Percentiles rank a stretch among this genome's conserved stretches.
These are phyloP conservation scores for Melinaea marsaeus DNA, from an alignment of 2,888 invertebrate species.

Conservation along the genomic window DNA sequence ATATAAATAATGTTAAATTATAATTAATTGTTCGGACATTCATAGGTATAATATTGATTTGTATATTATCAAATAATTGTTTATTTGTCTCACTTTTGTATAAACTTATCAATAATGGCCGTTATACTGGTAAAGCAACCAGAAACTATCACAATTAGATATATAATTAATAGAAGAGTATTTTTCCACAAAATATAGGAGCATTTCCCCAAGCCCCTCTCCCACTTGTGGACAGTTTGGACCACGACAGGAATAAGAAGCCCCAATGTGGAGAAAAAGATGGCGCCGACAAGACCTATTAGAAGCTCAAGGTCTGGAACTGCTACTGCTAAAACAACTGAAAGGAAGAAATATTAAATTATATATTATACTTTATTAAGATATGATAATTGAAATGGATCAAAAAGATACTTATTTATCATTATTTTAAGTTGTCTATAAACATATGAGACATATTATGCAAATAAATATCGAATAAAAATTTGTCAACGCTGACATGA, in stretches of 20 bases:
- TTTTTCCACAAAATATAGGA: slow-evolving; percentile 84
- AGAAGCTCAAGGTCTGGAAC: slow-evolving; percentile 91
- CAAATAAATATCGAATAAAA: no score
- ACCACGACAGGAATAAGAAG: slow-evolving; percentile 85
- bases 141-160: slow-evolving; percentile 54
- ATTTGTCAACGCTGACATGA: no score
- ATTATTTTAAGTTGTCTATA: no score
- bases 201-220: slow-evolving; percentile 79
- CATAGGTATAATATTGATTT: no score
- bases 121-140: slow-evolving; percentile 57
- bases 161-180: slow-evolving; percentile 54
- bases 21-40: no score
- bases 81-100: not conserved
- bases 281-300: slow-evolving; percentile 92
- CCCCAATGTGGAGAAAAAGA: slow-evolving; percentile 85
- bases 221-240: slow-evolving; percentile 84
- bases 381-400: no score
- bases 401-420: no score
- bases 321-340: slow-evolving; percentile 84
- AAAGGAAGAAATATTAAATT: slow-evolving; percentile 30
- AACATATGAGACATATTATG: no score
- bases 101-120: slow-evolving; percentile 42
- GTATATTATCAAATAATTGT: no score
- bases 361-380: not conserved
- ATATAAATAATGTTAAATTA: no score